Base-by-base conservation (phyloP, 1,140 invertebrate species). In the Procambarus clarkii region DNA sequence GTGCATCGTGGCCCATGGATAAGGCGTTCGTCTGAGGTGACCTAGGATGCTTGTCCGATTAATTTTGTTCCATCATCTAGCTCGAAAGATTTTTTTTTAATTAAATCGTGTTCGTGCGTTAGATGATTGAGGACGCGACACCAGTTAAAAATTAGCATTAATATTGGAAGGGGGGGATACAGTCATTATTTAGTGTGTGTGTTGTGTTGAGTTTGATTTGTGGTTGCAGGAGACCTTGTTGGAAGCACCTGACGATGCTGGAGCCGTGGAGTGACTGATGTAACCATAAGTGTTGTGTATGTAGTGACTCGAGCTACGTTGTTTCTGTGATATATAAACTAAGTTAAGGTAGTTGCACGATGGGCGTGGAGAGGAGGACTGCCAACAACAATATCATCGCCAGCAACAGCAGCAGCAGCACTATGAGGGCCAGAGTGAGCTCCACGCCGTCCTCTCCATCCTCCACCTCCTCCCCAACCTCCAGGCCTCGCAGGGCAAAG, bases 301-400 rank as follows among this genome's bases (percentile, higher is more conserved):
- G 11, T 64, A 64, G 60, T 64, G 60, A 64, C 1, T 7, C 15
- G 1, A 64, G 18, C 60, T 64, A 64, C 60, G 18, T 64, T 64
- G 21, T 7, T 64, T 13, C 60, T 64, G 60, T 64, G 60, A 64
- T 64, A 64, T 64, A 64, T 64, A 64, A 18, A 1, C 34, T 64
- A 21, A 21, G 13, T 64, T 15, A 64, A 18, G 18, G 1, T 64
- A 64, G 60, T 24, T 74, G 34, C 83, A 64, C 15, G 69, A 86
- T 86, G 83, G 83, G 83, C n/a, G 83, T 86, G 18, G 83, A 86
- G 48, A 50, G 83, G 64, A 86, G 34, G 71, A 76, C 83, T 46
- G 83, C 76, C 71, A 86, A 86, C 83, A 86, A 86, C 83, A 86
- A 86, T 46, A 48, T 86, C 45, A 86, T 34, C 64, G 21, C 64